Evolutionary conservation across 2,113 vertebrate genomes (phyloP), one percentile per base, ranked within the genome.

Genomic region (Sebastes schlegelii): DNA sequence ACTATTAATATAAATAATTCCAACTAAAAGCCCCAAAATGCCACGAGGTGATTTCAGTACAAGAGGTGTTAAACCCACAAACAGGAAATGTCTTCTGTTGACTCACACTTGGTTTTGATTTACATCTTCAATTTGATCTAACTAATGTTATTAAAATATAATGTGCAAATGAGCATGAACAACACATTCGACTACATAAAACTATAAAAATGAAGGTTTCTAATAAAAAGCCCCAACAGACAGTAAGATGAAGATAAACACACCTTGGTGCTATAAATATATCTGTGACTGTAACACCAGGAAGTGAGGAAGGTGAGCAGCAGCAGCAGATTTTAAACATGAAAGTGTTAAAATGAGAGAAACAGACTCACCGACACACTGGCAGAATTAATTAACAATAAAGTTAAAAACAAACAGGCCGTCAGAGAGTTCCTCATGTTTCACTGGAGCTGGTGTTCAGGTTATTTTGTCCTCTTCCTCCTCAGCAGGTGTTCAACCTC

Each of bases 281-380:
- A 34, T 34, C 26, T 34, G 26, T 34, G 26, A 34, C 34, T 34
- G 34, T 34, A 34, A 34, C 34, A 34, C 34, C 70, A 84, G 87
- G 87, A 89, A 90, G 79, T 74, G 57, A 34, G 62, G 62, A 45
- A 80, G 65, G 74, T 81, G 62, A 75, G 73, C 12, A 34, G 34
- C 34, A 34, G 34, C 34, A 34, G 34, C 34, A 34, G 34, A 4
- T 34, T 34, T 34, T 34, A 34, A 34, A 34, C 34, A 34, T 34
- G 34, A 34, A 34, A 34, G 34, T 34, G 34, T 34, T 34, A 3
- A 13, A 79, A 17, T 5, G 2, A 62, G 14, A 11, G 0, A 49
- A 67, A 9, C 43, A 1, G 8, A 88, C 89, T 91, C 70, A 92
- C 92, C 82, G 65, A 66, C 17, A 1, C 11, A 0, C 4, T 0